Percentiles rank a stretch among this genome's conserved stretches.
phyloP scores from a whole-genome alignment of 2,888 invertebrate species.

The Agriopis marginaria region DNA sequence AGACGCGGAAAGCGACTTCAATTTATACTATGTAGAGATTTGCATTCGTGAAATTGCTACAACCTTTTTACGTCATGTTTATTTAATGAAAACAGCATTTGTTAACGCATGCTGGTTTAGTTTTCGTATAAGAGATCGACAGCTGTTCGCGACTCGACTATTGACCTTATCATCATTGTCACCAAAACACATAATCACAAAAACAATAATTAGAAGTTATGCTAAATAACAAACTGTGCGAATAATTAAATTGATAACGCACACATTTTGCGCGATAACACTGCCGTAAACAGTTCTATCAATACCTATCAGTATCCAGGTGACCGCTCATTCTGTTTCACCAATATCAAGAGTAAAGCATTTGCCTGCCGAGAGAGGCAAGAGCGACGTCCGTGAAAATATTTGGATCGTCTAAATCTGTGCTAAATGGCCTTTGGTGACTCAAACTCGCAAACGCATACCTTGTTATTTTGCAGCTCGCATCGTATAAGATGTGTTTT shows the following conservation, averaged over 20 bases:
- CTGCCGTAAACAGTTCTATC: conserved; percentile 35
- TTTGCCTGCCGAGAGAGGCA: conserved; percentile 58
- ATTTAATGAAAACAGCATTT: conserved; percentile 49
- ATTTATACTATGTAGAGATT: too few species aligned
- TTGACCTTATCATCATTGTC: conserved; percentile 55
- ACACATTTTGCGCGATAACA: conserved; percentile 36
- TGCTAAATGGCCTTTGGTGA: conserved; percentile 78
- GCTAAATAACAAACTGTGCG: conserved; percentile 48
- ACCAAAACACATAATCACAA: conserved; percentile 54
- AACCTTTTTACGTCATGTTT: conserved; percentile 46
- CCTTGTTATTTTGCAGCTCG: conserved; percentile 55
- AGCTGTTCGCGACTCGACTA: conserved; percentile 48
- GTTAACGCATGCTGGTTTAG: conserved; percentile 28
- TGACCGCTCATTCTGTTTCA: conserved; percentile 16
- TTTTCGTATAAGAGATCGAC: conserved; percentile 46
- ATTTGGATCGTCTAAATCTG: conserved; percentile 80
- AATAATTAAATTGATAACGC: conserved; percentile 50
- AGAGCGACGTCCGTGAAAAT: conserved; percentile 80
- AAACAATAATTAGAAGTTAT: conserved; percentile 54
- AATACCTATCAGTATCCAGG: conserved; percentile 15
- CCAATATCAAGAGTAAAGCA: conserved; percentile 48
- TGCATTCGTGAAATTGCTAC: conserved; percentile 51
- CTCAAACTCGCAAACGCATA: conserved; percentile 66
- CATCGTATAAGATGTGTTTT: conserved; percentile 32
- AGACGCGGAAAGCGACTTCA: too few species aligned